Base-by-base conservation (phyloP, 1,140 invertebrate genomes). In the Zaprionus kolodkinae region DNA sequence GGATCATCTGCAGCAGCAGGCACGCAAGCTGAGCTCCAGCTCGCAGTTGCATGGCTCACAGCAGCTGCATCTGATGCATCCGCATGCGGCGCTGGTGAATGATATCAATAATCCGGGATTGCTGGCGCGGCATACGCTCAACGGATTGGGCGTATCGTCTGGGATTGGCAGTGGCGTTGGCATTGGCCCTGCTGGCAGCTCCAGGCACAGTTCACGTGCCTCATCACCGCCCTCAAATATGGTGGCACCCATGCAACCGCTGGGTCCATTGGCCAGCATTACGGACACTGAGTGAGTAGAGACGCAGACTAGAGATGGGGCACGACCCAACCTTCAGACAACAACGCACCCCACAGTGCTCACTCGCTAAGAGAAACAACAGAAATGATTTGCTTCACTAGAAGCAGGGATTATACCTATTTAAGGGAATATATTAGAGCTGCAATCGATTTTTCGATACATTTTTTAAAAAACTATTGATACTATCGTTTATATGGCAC, bases 201-300 rank as follows among this genome's bases (percentile, higher is more conserved):
- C 94, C 81, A 64, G 92, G 79, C 60, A 93, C 76, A 88, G 92
- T 30, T 92, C 91, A 2, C 66, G 91, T 21, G 76, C 82, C 56
- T 85, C 84, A 2, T 92, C 91, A 9, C 91, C 91, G 25, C 91
- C 91, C 15, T 89, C 91, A 3, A 91, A 73, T 40, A 90, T 92
- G 81, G 78, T 91, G 67, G 84, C 92, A n/a, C 84, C 79, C 91
- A 94, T 92, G 79, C 94, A 93, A 74, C 94, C 94, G 73, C 91
- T 94, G 38, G 94, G 94, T 56, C 94, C 94, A 25, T 83, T 95
- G 38, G 94, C 94, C 45, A 94, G 94, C 79, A 94, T 95, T 83
- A 94, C 94, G 45, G 94, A 95, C 79, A 94, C 94, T 92, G 94
- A 95, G 94, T 94, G 88, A 94, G 94, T 93, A 76, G 33, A 45